phyloP scores from a whole-genome alignment of 2,888 invertebrate genomes.

The Leptodirus hochenwartii region DNA sequence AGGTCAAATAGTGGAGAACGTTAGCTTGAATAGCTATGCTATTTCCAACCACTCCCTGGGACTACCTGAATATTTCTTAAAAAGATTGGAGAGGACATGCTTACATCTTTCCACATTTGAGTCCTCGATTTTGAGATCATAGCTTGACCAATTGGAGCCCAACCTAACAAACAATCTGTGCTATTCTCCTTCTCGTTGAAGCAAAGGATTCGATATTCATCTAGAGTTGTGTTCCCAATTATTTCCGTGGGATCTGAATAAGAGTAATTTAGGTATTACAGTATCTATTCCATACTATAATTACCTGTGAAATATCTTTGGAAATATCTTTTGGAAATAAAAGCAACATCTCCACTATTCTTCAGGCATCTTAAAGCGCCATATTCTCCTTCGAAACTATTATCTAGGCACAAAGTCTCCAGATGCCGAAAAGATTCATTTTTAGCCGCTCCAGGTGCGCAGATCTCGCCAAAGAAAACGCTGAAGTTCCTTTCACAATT shows the following conservation, averaged over 20 bases:
- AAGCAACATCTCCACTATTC: conserved; percentile 61
- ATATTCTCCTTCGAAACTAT: conserved; percentile 33
- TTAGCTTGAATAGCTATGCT: too few species aligned
- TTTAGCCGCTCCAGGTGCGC: conserved; percentile 33
- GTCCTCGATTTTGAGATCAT: conserved; percentile 39
- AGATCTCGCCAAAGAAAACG: conserved; percentile 50
- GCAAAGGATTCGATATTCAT: conserved; percentile 38
- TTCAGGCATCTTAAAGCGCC: conserved; percentile 48
- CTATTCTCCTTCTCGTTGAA: conserved; percentile 22
- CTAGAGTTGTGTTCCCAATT: conserved; percentile 13
- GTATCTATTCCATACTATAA: conserved; percentile 7
- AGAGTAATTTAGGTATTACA: neutral
- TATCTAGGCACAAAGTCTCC: too few species aligned
- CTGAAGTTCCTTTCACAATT: conserved; percentile 23
- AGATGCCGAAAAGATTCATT: conserved; percentile 10
- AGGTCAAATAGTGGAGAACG: too few species aligned
- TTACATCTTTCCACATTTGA: conserved; percentile 33
- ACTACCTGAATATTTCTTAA: too few species aligned
- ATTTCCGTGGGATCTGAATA: conserved; percentile 8
- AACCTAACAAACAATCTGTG: conserved; percentile 39
- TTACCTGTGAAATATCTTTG: conserved; percentile 31
- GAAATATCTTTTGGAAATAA: conserved; percentile 31
- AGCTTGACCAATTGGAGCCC: conserved; percentile 49
- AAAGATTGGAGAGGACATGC: too few species aligned
- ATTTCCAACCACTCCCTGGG: too few species aligned